Conservation (phyloP, 2,113 vertebrate genomes). For the Mesitornis unicolor region DNA sequence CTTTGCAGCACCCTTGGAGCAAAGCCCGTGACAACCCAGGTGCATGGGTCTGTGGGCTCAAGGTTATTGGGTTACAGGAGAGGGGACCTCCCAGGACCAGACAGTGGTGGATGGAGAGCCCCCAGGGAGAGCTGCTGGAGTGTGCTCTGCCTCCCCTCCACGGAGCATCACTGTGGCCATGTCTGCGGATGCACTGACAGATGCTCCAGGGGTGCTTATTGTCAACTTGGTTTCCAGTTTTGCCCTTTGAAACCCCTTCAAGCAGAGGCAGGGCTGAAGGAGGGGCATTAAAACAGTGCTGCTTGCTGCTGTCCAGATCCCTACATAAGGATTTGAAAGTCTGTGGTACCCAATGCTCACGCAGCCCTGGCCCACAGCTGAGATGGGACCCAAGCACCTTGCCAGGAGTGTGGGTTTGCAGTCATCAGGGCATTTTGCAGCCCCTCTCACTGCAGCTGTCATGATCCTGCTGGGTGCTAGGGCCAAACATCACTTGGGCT, state of each 20-base stretch:
- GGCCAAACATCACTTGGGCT: accelerated
- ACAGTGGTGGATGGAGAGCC: accelerated
- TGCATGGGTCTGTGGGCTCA: not conserved
- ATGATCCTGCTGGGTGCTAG: accelerated
- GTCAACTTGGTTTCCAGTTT: not conserved
- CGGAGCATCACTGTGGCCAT: accelerated
- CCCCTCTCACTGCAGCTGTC: accelerated
- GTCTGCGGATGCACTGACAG: accelerated
- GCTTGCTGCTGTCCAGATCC: not conserved
- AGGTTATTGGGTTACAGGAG: not conserved
- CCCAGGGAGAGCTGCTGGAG: accelerated
- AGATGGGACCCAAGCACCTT: accelerated
- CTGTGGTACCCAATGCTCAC: not conserved
- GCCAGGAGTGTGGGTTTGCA: not conserved
- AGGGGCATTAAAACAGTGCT: not conserved
- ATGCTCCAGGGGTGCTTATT: not conserved
- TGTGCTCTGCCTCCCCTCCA: accelerated
- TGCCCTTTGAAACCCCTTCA: not conserved
- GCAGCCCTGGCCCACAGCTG: not conserved
- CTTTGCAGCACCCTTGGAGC: not conserved
- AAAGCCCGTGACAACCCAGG: not conserved
- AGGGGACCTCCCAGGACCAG: not conserved
- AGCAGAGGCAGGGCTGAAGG: not conserved
- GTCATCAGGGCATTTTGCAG: not conserved
- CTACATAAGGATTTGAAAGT: not conserved